These are phyloP conservation scores for Dorcus hopei DNA, from an alignment of 2,888 invertebrate genomes.

Conservation along the genomic window DNA sequence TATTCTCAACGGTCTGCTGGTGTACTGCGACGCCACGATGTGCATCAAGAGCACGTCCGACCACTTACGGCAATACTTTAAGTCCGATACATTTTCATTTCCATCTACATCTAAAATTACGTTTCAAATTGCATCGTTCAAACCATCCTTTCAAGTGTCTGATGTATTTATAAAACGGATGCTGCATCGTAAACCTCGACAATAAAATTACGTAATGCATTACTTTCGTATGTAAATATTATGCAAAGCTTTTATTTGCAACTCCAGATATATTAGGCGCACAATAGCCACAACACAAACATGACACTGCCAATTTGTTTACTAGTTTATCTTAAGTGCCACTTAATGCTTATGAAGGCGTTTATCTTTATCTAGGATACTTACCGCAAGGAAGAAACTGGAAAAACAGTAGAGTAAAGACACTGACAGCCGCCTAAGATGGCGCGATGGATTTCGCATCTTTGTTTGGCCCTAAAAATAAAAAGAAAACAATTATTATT, in stretches of 20 bases:
- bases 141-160: too few species aligned
- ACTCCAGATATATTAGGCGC: too few species aligned
- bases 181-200: too few species aligned
- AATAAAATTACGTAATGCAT: background rate
- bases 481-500: conserved; percentile 8
- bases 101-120: too few species aligned
- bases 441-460: conserved; percentile 43
- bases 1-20: conserved; percentile 18
- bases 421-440: conserved; percentile 40
- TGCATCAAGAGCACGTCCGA: conserved; percentile 18
- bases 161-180: too few species aligned
- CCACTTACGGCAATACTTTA: conserved; percentile 16
- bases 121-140: too few species aligned
- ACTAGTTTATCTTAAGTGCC: too few species aligned
- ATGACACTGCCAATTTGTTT: too few species aligned
- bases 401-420: conserved; percentile 37
- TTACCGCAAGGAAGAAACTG: conserved; percentile 41
- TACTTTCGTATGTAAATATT: background rate
- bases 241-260: conserved; percentile 3
- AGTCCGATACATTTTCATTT: background rate
- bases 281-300: too few species aligned
- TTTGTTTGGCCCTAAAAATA: conserved; percentile 43
- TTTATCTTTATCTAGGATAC: conserved; percentile 22
- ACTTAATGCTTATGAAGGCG: too few species aligned
- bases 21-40: conserved; percentile 15